These are phyloP conservation scores for Brenthis hecate DNA, from an alignment of 2,888 invertebrate genomes.

Conservation along the genomic window DNA sequence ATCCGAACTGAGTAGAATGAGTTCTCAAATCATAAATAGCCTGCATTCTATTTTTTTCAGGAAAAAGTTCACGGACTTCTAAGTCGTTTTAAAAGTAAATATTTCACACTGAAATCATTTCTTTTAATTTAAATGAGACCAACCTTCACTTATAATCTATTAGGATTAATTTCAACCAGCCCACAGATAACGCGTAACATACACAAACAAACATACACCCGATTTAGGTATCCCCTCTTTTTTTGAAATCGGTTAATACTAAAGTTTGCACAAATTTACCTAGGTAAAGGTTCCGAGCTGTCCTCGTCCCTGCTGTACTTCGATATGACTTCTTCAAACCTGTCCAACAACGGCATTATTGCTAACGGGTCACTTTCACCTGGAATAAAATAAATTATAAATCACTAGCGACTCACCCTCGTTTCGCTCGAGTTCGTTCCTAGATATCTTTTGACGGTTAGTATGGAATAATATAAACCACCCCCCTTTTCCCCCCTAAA, in stretches of 20 bases:
- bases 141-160: too few relatives aligned
- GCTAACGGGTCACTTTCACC: conserved; percentile 85
- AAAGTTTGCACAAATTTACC: conserved; percentile 46
- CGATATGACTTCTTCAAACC: conserved; percentile 95
- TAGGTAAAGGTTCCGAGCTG: conserved; percentile 64
- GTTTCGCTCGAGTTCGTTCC: too few relatives aligned
- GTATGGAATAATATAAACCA: too few relatives aligned
- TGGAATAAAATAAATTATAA: conserved; percentile 42
- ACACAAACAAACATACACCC: background rate
- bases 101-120: too few relatives aligned
- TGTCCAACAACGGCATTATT: conserved; percentile 94
- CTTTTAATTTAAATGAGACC: too few relatives aligned
- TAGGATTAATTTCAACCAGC: background rate
- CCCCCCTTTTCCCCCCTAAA: too few relatives aligned
- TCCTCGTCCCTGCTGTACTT: conserved; percentile 85
- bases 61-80: too few relatives aligned
- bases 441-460: too few relatives aligned
- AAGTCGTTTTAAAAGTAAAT: too few relatives aligned
- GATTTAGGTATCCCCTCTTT: background rate
- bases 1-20: too few relatives aligned
- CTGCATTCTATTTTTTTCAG: too few relatives aligned
- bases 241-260: background rate
- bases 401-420: background rate
- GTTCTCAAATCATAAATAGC: too few relatives aligned
- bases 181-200: background rate